Conservation (phyloP, 2,888 invertebrate genomes). For the Linyphia triangularis region DNA sequence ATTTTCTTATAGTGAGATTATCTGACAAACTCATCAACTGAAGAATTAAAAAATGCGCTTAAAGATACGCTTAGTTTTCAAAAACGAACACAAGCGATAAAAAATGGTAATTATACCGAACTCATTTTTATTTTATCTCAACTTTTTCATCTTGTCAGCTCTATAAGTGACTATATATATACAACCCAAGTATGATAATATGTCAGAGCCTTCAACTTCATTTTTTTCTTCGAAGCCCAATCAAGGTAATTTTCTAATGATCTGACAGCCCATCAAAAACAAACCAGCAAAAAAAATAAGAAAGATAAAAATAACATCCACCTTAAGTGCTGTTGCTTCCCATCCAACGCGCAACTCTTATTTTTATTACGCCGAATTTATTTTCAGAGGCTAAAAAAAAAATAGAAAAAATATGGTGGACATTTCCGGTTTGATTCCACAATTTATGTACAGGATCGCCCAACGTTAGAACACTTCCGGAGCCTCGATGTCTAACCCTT, state of each 20-base stretch:
- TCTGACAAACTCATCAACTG: background rate
- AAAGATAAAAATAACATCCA: background rate
- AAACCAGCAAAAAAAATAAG: background rate
- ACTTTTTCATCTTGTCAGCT: background rate
- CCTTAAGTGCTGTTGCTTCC: background rate
- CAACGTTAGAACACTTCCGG: constrained; percentile 30
- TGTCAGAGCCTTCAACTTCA: background rate
- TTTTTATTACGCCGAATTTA: background rate
- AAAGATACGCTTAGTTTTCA: background rate
- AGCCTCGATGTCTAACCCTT: constrained; percentile 64
- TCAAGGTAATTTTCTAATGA: background rate
- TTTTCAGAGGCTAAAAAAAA: constrained; percentile 3
- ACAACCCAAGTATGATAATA: background rate
- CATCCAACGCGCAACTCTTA: too few relatives aligned
- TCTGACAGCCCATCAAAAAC: background rate
- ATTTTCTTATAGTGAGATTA: background rate
- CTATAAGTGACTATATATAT: background rate
- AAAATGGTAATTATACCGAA: background rate
- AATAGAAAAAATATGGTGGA: constrained; percentile 7
- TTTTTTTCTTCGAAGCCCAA: background rate
- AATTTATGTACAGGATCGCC: constrained; percentile 40
- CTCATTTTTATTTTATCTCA: background rate
- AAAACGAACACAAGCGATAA: background rate
- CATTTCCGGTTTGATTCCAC: constrained; percentile 25
- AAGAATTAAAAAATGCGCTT: background rate